Evolutionary conservation across 2,888 invertebrate genomes (phyloP), one percentile per base, ranked within the genome.

Genomic region (Diarsia rubi): DNA sequence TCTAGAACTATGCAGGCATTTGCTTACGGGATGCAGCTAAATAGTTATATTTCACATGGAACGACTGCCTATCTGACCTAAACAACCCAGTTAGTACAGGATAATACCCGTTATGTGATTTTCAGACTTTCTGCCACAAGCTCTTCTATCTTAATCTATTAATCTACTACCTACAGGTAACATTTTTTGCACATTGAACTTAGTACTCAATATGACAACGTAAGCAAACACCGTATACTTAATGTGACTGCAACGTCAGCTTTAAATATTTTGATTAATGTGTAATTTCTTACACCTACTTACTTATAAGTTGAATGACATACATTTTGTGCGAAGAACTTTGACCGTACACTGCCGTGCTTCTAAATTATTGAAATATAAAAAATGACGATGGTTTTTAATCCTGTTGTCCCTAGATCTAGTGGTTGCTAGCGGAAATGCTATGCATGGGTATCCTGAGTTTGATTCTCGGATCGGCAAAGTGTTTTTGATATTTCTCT

Each of bases 161-260:
- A 66, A 31, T 45, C 1, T n/a, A 64, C 44, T 37, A 45, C 9
- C 14, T 54, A 44, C 19, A 5, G 44, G 19, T 19, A 54, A 54
- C 1, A 27, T 19, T 27, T 31, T 54, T 45, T 71, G 72, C 12
- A 72, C 72, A 31, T 72, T 72, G 72, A 12, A 45, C 54, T 37
- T 1, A 57, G 12, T 16, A 11, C 0, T 31, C 14, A 11, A 16
- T 24, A 45, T 31, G 31, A 16, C 31, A 16, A 49, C 49, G 49
- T 37, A 37, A 37, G 31, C n/a, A 44, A 11, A 21, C 69, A 70
- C 6, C 2, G 42, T 21, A 19, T 44, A 19, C 3, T 0, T 24
- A n/a, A 54, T 54, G n/a, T 12, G 12, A 52, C 12, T 52, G 52
- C 11, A 52, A 9, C 14, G 19, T 21, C 37, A 54, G 21, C 71